phyloP scores from a whole-genome alignment of 2,888 invertebrate species.

The Drosophila putrida region DNA sequence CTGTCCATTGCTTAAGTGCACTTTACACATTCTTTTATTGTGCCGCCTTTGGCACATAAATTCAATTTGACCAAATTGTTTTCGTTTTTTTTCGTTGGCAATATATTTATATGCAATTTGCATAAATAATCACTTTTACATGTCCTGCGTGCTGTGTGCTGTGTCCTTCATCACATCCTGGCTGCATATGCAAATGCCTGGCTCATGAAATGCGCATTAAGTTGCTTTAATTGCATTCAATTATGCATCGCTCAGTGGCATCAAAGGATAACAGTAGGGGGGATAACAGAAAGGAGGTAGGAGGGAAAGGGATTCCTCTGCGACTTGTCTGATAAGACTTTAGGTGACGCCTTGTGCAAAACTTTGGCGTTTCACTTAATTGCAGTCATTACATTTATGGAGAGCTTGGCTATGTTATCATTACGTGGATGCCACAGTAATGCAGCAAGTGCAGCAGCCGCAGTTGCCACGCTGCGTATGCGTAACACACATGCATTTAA shows the following conservation, averaged over 20 bases:
- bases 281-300: background rate
- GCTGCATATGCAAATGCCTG: slow-evolving; percentile 70
- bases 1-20: slow-evolving; percentile 70
- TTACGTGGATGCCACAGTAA: slow-evolving; percentile 11
- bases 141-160: slow-evolving; percentile 23
- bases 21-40: slow-evolving; percentile 76
- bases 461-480: slow-evolving; percentile 30
- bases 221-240: slow-evolving; percentile 82
- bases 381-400: slow-evolving; percentile 76
- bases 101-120: slow-evolving; percentile 80
- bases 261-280: slow-evolving; percentile 5
- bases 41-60: slow-evolving; percentile 71
- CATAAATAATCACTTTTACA: slow-evolving; percentile 80
- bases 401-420: slow-evolving; percentile 50
- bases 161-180: slow-evolving; percentile 20
- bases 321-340: slow-evolving; percentile 65
- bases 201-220: slow-evolving; percentile 78
- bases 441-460: slow-evolving; percentile 10
- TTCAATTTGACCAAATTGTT: slow-evolving; percentile 78
- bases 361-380: slow-evolving; percentile 76
- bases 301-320: slow-evolving; percentile 43
- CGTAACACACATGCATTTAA: slow-evolving; percentile 31
- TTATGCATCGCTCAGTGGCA: slow-evolving; percentile 66
- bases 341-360: slow-evolving; percentile 57
- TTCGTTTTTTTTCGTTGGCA: slow-evolving; percentile 47